Evolutionary conservation across 1,140 invertebrate genomes (phyloP).

Genomic region (Magallana ariakensis): DNA sequence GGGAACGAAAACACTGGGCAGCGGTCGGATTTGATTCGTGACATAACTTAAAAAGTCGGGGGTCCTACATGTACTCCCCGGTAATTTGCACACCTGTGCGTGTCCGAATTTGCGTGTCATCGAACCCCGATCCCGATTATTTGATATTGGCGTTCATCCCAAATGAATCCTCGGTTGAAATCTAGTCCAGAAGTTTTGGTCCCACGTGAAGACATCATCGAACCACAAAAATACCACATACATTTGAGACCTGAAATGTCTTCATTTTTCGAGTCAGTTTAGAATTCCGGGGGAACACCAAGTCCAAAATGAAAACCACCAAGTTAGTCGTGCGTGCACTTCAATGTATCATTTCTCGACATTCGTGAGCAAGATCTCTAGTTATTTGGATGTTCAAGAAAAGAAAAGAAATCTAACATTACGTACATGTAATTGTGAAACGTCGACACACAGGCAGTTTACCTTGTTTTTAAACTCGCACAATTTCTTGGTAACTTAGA

Average conservation of each 20-base stretch:
- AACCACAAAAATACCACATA: constrained; percentile 7
- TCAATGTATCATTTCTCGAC: background rate
- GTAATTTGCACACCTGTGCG: constrained; percentile 30
- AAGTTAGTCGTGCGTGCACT: background rate
- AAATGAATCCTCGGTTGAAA: background rate
- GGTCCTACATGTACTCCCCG: background rate
- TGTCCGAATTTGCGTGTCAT: constrained; percentile 35
- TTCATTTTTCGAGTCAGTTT: background rate
- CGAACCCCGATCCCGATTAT: constrained; percentile 3
- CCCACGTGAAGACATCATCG: background rate
- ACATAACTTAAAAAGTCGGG: background rate
- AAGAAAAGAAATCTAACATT: background rate
- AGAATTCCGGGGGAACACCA: background rate
- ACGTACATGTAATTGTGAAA: constrained; percentile 10
- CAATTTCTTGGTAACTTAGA: constrained; percentile 25
- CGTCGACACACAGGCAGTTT: background rate
- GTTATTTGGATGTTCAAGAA: background rate
- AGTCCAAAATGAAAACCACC: background rate
- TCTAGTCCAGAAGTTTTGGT: background rate
- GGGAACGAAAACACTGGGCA: constrained; percentile 1
- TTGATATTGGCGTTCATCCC: constrained; percentile 1
- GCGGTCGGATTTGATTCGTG: background rate
- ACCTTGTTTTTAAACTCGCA: background rate
- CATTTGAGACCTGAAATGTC: background rate
- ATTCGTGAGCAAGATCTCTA: background rate